Base-by-base conservation (phyloP, 1,140 invertebrate species). In the Aradophagus sp. region DNA sequence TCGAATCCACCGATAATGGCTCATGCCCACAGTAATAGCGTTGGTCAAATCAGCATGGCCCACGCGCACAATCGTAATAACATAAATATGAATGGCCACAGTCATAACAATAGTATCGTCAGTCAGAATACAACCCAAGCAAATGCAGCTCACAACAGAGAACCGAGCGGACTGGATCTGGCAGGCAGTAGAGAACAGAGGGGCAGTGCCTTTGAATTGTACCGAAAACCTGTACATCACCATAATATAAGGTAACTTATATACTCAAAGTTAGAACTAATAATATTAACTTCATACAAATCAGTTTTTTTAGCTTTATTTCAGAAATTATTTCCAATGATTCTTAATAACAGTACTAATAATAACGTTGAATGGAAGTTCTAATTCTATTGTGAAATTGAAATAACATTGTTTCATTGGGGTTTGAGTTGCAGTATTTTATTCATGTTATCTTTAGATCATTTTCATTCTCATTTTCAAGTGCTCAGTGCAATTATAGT, bases 131-230 rank as follows among this genome's bases (percentile, higher is more conserved):
- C 70, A 1, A 50, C 48, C 0, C 35, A 68, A 1, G 45, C 16
- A 6, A 82, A 77, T 55, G 80, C 81, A 0, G 77, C 80, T 5
- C 88, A 89, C 42, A 86, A 87, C 32, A 77, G 87, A 59, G 87
- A 90, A 74, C 84, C 87, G 0, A 88, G 87, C 69, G 84, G 86
- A 20, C 75, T 91, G 19, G 93, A 95, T 83, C 85, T 95, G 73
- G 91, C 92, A 4, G 93, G 94, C 8, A 93, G 94, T 76, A 91
- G 94, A 70, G 95, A 96, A 80, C 94, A 96, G 79, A 87, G 95
- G 35, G 95, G 94, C n/a, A 96, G 95, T 73, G 96, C 96, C 6
- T 98, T 98, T 82, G 96, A 98, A 79, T 86, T 97, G 20, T 98
- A 98, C 81, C 91, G 94, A 74, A 97, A 97, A 84, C 95, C 95